Evolutionary conservation across 2,797 vertebrate genomes (phyloP).

Genomic region (Aphelocoma californica): DNA sequence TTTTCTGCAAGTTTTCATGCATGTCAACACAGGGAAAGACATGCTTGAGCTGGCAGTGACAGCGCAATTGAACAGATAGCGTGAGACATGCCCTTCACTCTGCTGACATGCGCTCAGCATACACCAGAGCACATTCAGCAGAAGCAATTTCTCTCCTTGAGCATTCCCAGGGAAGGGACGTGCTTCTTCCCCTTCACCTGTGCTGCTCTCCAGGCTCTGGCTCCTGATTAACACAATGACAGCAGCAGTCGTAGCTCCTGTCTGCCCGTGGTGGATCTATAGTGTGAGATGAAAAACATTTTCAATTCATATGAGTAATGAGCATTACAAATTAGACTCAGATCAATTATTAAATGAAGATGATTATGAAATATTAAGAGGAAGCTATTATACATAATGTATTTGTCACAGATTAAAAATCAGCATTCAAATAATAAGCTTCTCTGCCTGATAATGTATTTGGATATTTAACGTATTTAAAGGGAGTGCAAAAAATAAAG

Average conservation of each 20-base stretch:
- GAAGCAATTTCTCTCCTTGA: not conserved
- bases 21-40: not conserved
- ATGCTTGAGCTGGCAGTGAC: not conserved
- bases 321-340: constrained; percentile 23
- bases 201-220: not conserved
- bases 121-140: not conserved
- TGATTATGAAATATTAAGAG: constrained; percentile 53
- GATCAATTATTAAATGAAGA: constrained; percentile 50
- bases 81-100: not conserved
- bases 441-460: not conserved
- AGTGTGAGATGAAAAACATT: constrained; percentile 7
- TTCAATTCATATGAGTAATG: constrained; percentile 25
- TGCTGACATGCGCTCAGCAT: not conserved
- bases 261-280: not conserved
- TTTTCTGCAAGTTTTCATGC: not conserved
- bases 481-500: not conserved
- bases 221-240: not conserved
- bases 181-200: not conserved
- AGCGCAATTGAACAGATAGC: not conserved
- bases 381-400: constrained; percentile 20
- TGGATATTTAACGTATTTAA: not conserved
- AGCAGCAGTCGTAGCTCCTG: accelerated
- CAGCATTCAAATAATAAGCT: not conserved
- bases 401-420: constrained; percentile 41
- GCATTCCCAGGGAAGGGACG: not conserved